Conservation (phyloP, 2,888 invertebrate species). For the Galerucella nymphaeae region DNA sequence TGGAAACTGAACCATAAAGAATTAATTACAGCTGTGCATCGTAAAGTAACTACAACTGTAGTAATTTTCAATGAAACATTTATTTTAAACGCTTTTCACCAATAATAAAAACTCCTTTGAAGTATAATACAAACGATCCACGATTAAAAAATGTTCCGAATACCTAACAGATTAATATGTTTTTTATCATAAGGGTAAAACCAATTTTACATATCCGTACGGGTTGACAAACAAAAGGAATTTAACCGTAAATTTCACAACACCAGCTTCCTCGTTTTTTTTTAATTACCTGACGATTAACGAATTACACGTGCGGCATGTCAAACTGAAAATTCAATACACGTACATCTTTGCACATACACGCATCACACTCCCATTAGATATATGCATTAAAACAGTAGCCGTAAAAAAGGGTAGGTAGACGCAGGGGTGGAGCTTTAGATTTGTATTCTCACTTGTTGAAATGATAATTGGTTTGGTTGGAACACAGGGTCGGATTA, state of each 20-base stretch:
- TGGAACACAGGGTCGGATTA: background rate
- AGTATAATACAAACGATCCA: background rate
- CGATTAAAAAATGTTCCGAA: background rate
- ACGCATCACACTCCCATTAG: conserved; percentile 10
- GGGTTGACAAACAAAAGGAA: conserved; percentile 26
- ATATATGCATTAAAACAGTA: conserved; percentile 25
- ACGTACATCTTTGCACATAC: background rate
- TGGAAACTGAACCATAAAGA: too few species aligned
- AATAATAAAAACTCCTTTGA: background rate
- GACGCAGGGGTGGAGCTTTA: background rate
- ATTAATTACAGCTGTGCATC: too few species aligned
- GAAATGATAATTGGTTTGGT: background rate
- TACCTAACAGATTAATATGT: conserved; percentile 12
- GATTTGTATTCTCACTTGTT: background rate
- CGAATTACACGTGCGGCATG: conserved; percentile 19
- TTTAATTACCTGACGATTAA: conserved; percentile 25
- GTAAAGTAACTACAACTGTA: too few species aligned
- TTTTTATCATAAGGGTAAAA: background rate
- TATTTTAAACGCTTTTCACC: background rate
- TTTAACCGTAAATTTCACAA: conserved; percentile 20
- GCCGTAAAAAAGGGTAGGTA: conserved; percentile 30
- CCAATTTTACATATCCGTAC: conserved; percentile 12
- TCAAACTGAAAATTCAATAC: conserved; percentile 38
- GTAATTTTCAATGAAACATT: background rate
- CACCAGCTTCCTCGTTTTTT: conserved; percentile 18